Evolutionary conservation across 2,797 vertebrate genomes (phyloP), one percentile per base, ranked within the genome.

Genomic region (Amblyraja radiata): DNA sequence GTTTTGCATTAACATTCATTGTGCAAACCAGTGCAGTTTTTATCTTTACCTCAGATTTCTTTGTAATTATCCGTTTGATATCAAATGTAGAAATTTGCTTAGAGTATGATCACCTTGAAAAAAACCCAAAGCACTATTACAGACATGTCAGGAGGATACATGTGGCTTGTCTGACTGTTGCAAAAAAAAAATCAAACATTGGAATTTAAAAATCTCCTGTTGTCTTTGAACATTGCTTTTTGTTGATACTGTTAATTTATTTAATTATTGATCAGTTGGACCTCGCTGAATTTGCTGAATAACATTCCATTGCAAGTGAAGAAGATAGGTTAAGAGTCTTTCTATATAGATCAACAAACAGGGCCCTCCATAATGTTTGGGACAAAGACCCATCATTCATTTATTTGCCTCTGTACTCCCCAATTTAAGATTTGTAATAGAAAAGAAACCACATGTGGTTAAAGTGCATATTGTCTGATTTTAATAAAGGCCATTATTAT

Each of bases 221-320:
- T 73, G 6, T 5, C 54, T 21, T 58, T 92, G 90, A 46, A 76
- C n/a, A 54, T 36, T 28, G 65, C 23, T 36, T 39, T 18, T 23
- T 13, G 25, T 74, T 54, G 14, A 58, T 74, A n/a, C 54, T 46
- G 36, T 76, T 58, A 28, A 28, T 76, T 23, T 74, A 16, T 25
- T 74, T 23, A 46, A 54, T 91, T 74, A 68, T 88, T 10, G 61
- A 88, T 88, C 16, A 68, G 61, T 91, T 91, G 68, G 90, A 54
- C 71, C 90, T 91, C 36, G 0, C 23, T 13, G 68, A 91, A 32
- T 74, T 23, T 46, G 39, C 21, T 91, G 68, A 10, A 18, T 74
- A 74, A 91, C 1, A 46, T 91, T 16, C 58, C 39, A 92, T 54
- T 92, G 23, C 11, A n/a, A 3, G 1, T 76, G 71, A 74, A 73